These are phyloP conservation scores for Eupeodes latifasciatus DNA, from an alignment of 2,888 invertebrate genomes.

Conservation along the genomic window DNA sequence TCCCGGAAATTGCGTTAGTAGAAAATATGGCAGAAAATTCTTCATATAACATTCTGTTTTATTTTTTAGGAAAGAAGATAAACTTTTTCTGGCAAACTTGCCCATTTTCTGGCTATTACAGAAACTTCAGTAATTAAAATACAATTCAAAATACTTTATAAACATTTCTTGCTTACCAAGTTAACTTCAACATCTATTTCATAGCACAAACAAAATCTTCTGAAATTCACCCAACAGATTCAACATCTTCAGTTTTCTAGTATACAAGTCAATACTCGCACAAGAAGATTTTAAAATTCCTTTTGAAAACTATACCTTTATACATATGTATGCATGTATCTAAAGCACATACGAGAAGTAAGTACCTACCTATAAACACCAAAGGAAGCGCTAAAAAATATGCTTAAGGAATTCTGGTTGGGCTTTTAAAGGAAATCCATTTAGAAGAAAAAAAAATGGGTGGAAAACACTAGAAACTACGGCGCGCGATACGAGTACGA, in stretches of 20 bases:
- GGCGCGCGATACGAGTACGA: background rate
- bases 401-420: slow-evolving; percentile 52
- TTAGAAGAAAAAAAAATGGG: slow-evolving; percentile 62
- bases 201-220: no score
- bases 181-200: no score
- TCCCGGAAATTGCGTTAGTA: no score
- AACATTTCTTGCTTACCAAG: no score
- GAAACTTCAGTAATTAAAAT: no score
- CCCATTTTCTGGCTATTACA: no score
- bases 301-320: slow-evolving; percentile 28
- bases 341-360: no score
- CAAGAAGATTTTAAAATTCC: slow-evolving; percentile 52
- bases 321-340: background rate
- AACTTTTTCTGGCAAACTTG: no score
- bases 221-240: slow-evolving; percentile 22
- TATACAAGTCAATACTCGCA: slow-evolving; percentile 52
- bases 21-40: no score
- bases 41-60: no score
- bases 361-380: background rate
- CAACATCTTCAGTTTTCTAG: background rate
- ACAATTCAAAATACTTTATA: no score
- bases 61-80: no score
- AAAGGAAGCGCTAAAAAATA: slow-evolving; percentile 27
- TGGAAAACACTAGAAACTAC: slow-evolving; percentile 28
- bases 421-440: slow-evolving; percentile 61